Evolutionary conservation across 2,797 vertebrate genomes (phyloP).

Genomic region (Typhlichthys subterraneus): DNA sequence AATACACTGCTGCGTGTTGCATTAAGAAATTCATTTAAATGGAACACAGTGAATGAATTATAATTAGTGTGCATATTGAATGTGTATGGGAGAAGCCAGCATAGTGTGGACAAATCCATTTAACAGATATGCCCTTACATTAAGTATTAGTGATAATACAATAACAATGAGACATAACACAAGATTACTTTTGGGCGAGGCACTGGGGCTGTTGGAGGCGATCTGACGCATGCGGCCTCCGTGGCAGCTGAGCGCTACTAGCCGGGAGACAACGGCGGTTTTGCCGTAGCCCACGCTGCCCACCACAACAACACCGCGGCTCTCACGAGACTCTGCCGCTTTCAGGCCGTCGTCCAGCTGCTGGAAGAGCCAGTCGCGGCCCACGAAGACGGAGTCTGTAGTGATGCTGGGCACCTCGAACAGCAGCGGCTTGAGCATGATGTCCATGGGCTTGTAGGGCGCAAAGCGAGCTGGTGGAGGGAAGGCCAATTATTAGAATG

Average conservation of each 20-base stretch:
- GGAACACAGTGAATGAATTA: too few relatives aligned
- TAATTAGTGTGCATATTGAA: too few relatives aligned
- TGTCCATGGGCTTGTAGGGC: constrained; percentile 95
- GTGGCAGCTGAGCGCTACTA: constrained; percentile 97
- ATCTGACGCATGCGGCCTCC: constrained; percentile 98
- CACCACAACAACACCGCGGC: constrained; percentile 84
- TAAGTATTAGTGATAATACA: neutral
- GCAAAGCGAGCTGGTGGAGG: constrained; percentile 83
- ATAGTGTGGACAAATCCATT: too few relatives aligned
- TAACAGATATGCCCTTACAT: too few relatives aligned
- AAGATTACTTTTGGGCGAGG: constrained; percentile 87
- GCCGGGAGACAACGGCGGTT: constrained; percentile 91
- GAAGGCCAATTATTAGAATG: neutral
- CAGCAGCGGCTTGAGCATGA: constrained; percentile 95
- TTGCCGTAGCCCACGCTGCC: constrained; percentile 96
- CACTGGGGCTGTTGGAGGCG: constrained; percentile 88
- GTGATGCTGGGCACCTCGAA: constrained; percentile 99
- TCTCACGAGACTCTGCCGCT: constrained; percentile 74
- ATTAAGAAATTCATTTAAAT: too few relatives aligned
- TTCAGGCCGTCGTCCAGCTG: constrained; percentile 86
- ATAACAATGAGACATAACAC: neutral
- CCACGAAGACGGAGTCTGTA: constrained; percentile 96
- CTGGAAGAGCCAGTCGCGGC: constrained; percentile 95
- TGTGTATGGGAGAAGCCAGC: too few relatives aligned
- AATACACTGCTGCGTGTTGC: too few relatives aligned